phyloP scores from a whole-genome alignment of 35 echinoderm and acorn worm genomes.

The Lytechinus pictus region DNA sequence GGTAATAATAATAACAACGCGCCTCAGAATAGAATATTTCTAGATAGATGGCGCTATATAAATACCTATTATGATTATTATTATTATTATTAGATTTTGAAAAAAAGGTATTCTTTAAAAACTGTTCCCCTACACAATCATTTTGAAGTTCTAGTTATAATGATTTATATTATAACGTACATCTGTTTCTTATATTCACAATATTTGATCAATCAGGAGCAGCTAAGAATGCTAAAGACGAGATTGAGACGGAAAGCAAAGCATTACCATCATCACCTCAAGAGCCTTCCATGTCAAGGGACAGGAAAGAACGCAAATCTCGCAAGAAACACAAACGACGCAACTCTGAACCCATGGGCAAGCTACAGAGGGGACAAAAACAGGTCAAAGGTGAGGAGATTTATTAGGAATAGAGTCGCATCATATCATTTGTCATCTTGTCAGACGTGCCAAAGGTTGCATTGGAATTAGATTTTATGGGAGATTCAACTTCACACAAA shows the following conservation, averaged over 20 bases:
- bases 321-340: slow-evolving; percentile 75
- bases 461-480: neutral
- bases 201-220: neutral
- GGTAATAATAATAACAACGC: too few relatives aligned
- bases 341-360: slow-evolving; percentile 90
- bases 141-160: neutral
- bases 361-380: slow-evolving; percentile 87
- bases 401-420: neutral
- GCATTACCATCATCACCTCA: slow-evolving; percentile 20
- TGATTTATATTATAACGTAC: neutral
- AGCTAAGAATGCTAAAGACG: slow-evolving; percentile 62
- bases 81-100: too few relatives aligned
- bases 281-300: slow-evolving; percentile 48
- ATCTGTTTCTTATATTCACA: neutral
- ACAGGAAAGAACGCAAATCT: slow-evolving; percentile 82
- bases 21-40: too few relatives aligned
- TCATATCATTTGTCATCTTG: neutral
- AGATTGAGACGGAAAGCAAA: slow-evolving; percentile 47
- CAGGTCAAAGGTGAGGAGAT: slow-evolving; percentile 87
- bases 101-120: too few relatives aligned
- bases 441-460: neutral
- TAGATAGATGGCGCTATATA: too few relatives aligned
- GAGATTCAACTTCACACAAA: too few relatives aligned
- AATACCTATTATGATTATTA: too few relatives aligned
- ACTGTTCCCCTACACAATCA: too few relatives aligned